These are phyloP conservation scores for Gymnorhina tibicen DNA, from an alignment of 2,113 vertebrate species.

Conservation along the genomic window DNA sequence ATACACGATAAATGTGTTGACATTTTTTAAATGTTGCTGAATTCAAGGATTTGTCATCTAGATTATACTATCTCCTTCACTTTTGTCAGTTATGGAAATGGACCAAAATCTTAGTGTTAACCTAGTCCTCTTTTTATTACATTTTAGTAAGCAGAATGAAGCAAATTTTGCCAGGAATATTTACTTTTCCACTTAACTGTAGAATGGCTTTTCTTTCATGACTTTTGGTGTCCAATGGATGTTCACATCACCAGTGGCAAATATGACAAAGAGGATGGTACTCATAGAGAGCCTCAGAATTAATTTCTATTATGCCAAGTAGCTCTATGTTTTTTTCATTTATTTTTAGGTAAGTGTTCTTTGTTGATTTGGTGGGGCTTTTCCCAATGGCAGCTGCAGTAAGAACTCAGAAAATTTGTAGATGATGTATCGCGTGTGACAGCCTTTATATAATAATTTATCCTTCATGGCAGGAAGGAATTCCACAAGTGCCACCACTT, in stretches of 20 bases:
- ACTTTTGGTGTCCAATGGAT: background rate
- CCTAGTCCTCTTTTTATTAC: background rate
- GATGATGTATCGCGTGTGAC: background rate
- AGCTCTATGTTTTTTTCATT: background rate
- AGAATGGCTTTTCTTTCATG: background rate
- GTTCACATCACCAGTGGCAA: background rate
- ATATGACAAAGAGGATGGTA: background rate
- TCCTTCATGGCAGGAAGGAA: background rate
- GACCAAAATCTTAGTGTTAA: background rate
- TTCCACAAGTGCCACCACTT: slow-evolving; percentile 12
- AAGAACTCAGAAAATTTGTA: background rate
- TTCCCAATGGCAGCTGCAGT: background rate
- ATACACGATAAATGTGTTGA: background rate
- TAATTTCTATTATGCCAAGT: background rate
- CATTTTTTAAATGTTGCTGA: background rate
- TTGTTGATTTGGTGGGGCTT: background rate
- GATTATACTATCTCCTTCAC: background rate
- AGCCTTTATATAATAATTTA: slow-evolving; percentile 17
- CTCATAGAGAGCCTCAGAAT: accelerated
- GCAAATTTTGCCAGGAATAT: background rate
- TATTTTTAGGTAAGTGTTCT: background rate
- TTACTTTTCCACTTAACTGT: background rate
- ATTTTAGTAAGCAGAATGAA: background rate
- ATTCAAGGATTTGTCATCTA: background rate
- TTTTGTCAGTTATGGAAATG: background rate